phyloP scores from a whole-genome alignment of 2,113 vertebrate species.

The Cercocebus atys region DNA sequence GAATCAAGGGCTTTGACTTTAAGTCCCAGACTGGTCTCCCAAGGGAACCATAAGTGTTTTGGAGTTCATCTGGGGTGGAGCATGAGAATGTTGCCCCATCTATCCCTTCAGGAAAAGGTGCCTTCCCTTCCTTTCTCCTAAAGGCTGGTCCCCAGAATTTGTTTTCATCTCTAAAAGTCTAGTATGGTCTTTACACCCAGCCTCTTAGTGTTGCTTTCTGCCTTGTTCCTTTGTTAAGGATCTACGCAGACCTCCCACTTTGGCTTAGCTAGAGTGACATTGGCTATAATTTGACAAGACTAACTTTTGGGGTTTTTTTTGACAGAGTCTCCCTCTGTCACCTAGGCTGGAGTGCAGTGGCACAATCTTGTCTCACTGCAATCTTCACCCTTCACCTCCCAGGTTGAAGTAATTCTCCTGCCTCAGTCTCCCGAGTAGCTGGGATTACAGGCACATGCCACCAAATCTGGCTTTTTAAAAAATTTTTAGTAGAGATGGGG shows the following conservation, averaged over 20 bases:
- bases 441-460: too few species aligned
- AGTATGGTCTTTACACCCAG: background rate
- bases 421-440: too few species aligned
- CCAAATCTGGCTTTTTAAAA: too few species aligned
- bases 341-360: too few species aligned
- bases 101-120: background rate
- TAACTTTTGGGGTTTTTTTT: background rate
- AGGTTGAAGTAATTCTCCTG: too few species aligned
- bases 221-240: background rate
- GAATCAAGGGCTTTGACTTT: background rate
- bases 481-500: too few species aligned
- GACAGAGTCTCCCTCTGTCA: too few species aligned
- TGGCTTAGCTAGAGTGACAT: background rate
- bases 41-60: background rate
- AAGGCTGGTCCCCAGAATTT: background rate
- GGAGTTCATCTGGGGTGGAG: background rate
- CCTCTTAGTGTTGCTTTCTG: background rate
- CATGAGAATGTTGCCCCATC: background rate
- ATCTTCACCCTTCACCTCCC: too few species aligned
- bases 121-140: background rate
- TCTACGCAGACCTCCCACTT: background rate
- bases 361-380: too few species aligned
- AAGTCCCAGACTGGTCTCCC: slow-evolving; percentile 20
- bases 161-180: background rate
- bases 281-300: background rate